Evolutionary conservation across 2,797 vertebrate genomes (phyloP).

Genomic region (Numenius phaeopus): DNA sequence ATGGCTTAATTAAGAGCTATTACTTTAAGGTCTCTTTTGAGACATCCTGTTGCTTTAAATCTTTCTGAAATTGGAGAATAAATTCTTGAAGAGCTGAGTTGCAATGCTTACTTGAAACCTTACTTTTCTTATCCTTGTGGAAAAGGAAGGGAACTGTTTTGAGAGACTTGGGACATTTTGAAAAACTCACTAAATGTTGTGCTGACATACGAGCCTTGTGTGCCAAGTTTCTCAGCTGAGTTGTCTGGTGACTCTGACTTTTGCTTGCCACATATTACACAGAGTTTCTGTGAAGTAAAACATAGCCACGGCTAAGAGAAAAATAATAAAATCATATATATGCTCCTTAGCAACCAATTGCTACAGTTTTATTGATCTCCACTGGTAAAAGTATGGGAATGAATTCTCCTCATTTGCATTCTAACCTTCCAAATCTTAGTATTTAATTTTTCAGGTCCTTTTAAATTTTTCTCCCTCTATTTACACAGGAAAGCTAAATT

Average conservation of each 20-base stretch:
- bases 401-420: not conserved
- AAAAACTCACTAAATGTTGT: not conserved
- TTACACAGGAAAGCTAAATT: not conserved
- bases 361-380: not conserved
- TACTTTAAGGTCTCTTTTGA: not conserved
- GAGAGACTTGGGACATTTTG: not conserved
- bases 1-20: not conserved
- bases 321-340: not conserved
- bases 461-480: not conserved
- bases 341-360: not conserved
- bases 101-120: not conserved
- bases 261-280: not conserved
- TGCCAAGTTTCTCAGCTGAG: conserved; percentile 38
- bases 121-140: not conserved
- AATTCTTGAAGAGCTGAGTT: not conserved
- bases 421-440: not conserved
- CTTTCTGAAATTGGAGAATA: not conserved
- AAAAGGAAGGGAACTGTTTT: not conserved
- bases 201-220: not conserved
- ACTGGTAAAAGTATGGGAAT: not conserved
- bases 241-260: conserved; percentile 25
- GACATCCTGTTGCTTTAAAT: not conserved
- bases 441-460: not conserved
- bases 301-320: not conserved
- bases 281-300: not conserved